These are phyloP conservation scores for Ernsta delagoae DNA, from an alignment of 2,888 invertebrate genomes.

Conservation along the genomic window DNA sequence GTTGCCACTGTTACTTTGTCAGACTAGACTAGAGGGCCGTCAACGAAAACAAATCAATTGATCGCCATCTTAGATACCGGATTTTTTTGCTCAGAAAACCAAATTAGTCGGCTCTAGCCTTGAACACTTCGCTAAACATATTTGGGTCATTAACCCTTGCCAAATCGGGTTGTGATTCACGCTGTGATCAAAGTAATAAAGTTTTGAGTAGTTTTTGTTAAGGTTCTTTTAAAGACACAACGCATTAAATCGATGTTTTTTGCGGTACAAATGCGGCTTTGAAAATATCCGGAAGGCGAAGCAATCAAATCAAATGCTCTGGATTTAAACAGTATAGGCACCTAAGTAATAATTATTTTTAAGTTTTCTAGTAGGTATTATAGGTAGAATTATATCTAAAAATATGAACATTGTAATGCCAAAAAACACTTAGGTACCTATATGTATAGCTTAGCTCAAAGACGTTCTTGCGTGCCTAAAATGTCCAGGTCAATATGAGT, in stretches of 20 bases:
- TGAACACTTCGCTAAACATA: constrained; percentile 80
- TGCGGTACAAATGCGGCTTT: constrained; percentile 51
- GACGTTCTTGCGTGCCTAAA: neutral
- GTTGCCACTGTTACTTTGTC: neutral
- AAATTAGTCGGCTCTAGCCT: constrained; percentile 77
- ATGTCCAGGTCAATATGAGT: neutral
- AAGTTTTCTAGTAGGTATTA: neutral
- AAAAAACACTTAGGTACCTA: too few species aligned
- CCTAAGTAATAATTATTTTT: too few species aligned
- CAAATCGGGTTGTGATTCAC: constrained; percentile 84
- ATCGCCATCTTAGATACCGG: constrained; percentile 65
- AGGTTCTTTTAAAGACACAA: constrained; percentile 68
- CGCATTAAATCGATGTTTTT: constrained; percentile 66
- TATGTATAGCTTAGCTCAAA: neutral
- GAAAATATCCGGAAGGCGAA: constrained; percentile 66
- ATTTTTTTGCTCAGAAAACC: constrained; percentile 70
- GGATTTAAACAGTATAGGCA: neutral
- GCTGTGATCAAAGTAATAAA: constrained; percentile 79
- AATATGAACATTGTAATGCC: too few species aligned
- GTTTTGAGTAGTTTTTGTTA: constrained; percentile 79
- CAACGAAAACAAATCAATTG: constrained; percentile 59
- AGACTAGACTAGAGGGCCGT: constrained; percentile 32
- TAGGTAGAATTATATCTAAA: too few species aligned
- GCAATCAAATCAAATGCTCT: constrained; percentile 11
- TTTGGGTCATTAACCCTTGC: constrained; percentile 83